Percentiles rank a stretch among this genome's conserved stretches.
Conservation (phyloP, 2,113 vertebrate species). For the Colistium nudipinnis region DNA sequence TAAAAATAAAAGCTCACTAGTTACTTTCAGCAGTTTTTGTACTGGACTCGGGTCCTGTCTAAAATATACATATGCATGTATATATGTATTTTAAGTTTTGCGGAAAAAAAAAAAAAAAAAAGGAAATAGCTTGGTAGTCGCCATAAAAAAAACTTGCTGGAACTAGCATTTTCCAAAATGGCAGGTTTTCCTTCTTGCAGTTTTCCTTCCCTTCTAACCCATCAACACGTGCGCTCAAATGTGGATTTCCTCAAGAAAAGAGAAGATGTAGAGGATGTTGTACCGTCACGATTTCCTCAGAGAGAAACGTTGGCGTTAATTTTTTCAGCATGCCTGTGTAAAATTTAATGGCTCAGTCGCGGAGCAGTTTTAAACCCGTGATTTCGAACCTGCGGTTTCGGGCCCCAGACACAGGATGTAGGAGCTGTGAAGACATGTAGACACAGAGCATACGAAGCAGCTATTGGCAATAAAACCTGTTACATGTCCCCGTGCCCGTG, state of each 20-base stretch:
- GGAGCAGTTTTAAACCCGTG: conserved; percentile 28
- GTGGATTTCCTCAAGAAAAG: background rate
- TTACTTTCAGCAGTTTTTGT: too few relatives aligned
- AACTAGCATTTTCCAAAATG: background rate
- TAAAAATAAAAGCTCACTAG: too few relatives aligned
- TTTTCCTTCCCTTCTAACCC: background rate
- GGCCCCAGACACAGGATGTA: conserved; percentile 34
- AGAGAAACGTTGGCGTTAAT: conserved; percentile 6
- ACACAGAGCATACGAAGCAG: conserved; percentile 15
- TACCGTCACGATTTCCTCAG: background rate
- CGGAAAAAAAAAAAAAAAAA: background rate
- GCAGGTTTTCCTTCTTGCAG: background rate
- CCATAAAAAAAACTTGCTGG: background rate
- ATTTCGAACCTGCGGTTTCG: conserved; percentile 40
- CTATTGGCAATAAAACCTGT: background rate
- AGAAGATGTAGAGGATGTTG: background rate
- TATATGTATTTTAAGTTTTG: too few relatives aligned
- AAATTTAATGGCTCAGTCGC: conserved; percentile 35
- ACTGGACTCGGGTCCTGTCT: too few relatives aligned
- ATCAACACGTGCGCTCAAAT: background rate
- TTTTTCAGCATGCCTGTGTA: conserved; percentile 17
- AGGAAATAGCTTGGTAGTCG: background rate
- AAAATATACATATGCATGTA: too few relatives aligned
- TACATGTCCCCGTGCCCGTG: background rate
- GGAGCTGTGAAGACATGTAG: conserved; percentile 17